A percentile compares a stretch with the other conserved stretches of the same genome.
Evolutionary conservation across 2,888 invertebrate genomes (phyloP).

Genomic region (Scaptomyza tumidula): DNA sequence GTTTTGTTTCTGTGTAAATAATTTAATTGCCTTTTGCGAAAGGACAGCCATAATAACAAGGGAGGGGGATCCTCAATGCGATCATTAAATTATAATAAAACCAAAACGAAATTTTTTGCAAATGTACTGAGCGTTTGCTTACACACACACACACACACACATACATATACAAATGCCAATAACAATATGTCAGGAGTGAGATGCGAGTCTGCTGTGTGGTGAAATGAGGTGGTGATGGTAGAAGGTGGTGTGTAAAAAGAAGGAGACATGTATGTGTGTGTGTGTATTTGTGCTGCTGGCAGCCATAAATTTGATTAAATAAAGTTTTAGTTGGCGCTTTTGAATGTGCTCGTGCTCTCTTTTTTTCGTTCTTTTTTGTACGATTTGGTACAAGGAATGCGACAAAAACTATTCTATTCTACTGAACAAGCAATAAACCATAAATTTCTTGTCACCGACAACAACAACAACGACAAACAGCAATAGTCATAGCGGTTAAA

Average conservation of each 20-base stretch:
- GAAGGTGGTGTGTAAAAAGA: neutral
- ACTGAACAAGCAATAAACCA: slow-evolving; percentile 80
- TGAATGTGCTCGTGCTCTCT: slow-evolving; percentile 28
- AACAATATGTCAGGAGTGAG: slow-evolving; percentile 67
- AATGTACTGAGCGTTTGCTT: slow-evolving; percentile 48
- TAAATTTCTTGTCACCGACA: slow-evolving; percentile 74
- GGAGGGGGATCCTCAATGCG: slow-evolving; percentile 39
- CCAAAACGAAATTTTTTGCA: slow-evolving; percentile 40
- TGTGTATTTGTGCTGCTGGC: slow-evolving; percentile 21
- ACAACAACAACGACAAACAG: slow-evolving; percentile 20
- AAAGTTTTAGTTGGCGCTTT: slow-evolving; percentile 72
- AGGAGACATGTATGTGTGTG: neutral
- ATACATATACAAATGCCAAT: slow-evolving; percentile 53
- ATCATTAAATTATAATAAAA: slow-evolving; percentile 68
- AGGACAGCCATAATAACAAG: slow-evolving; percentile 42
- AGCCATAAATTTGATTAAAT: slow-evolving; percentile 81
- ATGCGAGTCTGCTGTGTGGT: slow-evolving; percentile 19
- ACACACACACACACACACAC: slow-evolving; percentile 20
- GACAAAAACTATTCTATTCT: slow-evolving; percentile 77
- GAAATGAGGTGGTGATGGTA: too few species aligned
- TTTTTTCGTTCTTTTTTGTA: slow-evolving; percentile 30
- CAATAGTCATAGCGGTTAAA: slow-evolving; percentile 53
- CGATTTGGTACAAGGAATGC: slow-evolving; percentile 66
- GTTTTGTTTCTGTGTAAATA: slow-evolving; percentile 58
- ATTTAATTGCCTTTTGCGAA: slow-evolving; percentile 68